Evolutionary conservation across 2,113 vertebrate genomes (phyloP).

Genomic region (Cyprinus carpio): DNA sequence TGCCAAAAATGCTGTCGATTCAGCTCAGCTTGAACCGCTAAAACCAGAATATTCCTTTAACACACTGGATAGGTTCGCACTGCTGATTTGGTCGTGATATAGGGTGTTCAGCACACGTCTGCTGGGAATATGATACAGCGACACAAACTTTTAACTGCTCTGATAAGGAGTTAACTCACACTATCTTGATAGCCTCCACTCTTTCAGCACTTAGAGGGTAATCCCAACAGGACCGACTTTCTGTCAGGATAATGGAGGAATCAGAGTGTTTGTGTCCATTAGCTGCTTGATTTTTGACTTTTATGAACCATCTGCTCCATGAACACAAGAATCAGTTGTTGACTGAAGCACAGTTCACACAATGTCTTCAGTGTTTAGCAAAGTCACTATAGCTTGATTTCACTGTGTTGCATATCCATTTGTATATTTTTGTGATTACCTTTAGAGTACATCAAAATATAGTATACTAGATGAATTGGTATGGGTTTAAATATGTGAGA

Average conservation of each 20-base stretch:
- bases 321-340: constrained; percentile 1
- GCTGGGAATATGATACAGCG: constrained; percentile 22
- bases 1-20: background rate
- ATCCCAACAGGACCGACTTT: background rate
- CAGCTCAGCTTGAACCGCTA: background rate
- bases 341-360: background rate
- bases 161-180: constrained; percentile 27
- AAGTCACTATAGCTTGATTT: background rate
- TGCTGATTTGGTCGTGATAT: background rate
- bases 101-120: background rate
- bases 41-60: constrained; percentile 14
- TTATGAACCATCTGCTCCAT: background rate
- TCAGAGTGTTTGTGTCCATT: constrained; percentile 24
- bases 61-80: constrained; percentile 1
- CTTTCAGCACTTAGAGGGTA: constrained; percentile 30
- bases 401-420: background rate
- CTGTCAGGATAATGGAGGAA: background rate
- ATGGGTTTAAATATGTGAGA: no score
- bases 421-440: background rate
- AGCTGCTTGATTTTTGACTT: constrained; percentile 12
- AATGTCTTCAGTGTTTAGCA: background rate
- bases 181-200: constrained; percentile 29
- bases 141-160: constrained; percentile 30
- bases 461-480: background rate
- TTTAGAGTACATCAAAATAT: background rate